Evolutionary conservation across 2,797 vertebrate genomes (phyloP).

Genomic region (Labeo calbasu): DNA sequence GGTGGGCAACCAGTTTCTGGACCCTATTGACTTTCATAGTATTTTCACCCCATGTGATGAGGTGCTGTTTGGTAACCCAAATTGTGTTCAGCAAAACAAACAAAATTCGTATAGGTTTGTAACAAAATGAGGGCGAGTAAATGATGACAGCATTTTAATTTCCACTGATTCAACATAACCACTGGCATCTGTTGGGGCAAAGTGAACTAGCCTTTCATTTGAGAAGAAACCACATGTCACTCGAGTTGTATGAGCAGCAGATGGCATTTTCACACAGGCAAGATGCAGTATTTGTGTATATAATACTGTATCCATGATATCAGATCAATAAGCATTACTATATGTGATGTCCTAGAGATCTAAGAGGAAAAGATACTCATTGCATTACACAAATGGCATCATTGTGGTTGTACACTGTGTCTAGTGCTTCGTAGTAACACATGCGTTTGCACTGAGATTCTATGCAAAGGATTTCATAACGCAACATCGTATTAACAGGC

Average conservation of each 20-base stretch:
- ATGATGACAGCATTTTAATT: neutral
- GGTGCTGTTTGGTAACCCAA: neutral
- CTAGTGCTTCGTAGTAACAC: conserved; percentile 24
- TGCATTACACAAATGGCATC: neutral
- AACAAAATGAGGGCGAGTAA: neutral
- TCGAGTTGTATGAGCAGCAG: conserved; percentile 35
- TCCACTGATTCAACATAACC: neutral
- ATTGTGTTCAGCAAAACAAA: neutral
- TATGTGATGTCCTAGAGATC: neutral
- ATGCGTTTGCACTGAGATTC: conserved; percentile 46
- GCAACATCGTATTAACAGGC: conserved; percentile 16
- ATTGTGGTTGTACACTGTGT: neutral
- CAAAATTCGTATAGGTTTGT: neutral
- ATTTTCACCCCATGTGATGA: neutral
- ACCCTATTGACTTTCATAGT: neutral
- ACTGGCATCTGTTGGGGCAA: neutral
- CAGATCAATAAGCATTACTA: neutral
- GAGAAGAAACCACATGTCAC: conserved; percentile 16
- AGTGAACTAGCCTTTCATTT: conserved; percentile 8
- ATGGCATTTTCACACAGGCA: conserved; percentile 35
- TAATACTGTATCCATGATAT: neutral
- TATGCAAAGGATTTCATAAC: conserved; percentile 31
- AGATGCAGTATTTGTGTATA: conserved; percentile 5
- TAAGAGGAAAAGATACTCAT: neutral
- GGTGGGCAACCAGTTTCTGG: neutral